Conservation (phyloP, 2,888 invertebrate genomes). For the Taphrorychus bicolor region DNA sequence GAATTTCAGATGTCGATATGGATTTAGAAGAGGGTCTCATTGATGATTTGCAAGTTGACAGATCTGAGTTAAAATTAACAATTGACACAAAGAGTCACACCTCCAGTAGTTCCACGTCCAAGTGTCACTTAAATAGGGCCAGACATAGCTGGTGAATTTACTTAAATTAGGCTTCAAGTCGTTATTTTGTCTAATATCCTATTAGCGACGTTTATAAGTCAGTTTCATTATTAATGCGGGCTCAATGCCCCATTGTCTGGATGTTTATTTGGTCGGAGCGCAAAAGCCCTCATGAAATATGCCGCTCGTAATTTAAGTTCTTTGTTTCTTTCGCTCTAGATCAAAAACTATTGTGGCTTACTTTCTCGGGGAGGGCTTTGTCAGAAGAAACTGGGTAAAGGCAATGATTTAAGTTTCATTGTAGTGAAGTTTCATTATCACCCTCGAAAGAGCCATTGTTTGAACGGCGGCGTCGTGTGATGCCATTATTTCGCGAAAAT, state of each 20-base stretch:
- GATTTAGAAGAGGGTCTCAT: too few species aligned
- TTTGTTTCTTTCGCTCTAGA: slow-evolving; percentile 31
- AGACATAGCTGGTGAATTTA: not conserved
- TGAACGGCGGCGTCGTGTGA: not conserved
- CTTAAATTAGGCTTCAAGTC: not conserved
- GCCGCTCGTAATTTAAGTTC: slow-evolving; percentile 49
- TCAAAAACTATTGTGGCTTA: slow-evolving; percentile 32
- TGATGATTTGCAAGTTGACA: too few species aligned
- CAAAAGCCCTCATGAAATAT: slow-evolving; percentile 53
- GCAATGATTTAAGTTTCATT: slow-evolving; percentile 13
- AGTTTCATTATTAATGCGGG: slow-evolving; percentile 32
- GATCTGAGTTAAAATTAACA: too few species aligned
- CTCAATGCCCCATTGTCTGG: slow-evolving; percentile 52
- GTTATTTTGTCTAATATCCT: not conserved
- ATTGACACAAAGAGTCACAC: too few species aligned
- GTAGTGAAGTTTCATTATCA: slow-evolving; percentile 10
- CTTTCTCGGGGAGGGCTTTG: slow-evolving; percentile 22
- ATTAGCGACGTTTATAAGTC: not conserved
- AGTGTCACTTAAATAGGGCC: not conserved
- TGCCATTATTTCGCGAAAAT: not conserved
- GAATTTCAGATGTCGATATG: too few species aligned
- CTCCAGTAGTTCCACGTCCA: not conserved
- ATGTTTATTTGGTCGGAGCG: slow-evolving; percentile 52
- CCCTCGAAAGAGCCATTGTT: not conserved
- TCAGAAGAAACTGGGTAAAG: slow-evolving; percentile 17